Evolutionary conservation across 2,797 vertebrate genomes (phyloP).

Genomic region (Neostethus bicornis): DNA sequence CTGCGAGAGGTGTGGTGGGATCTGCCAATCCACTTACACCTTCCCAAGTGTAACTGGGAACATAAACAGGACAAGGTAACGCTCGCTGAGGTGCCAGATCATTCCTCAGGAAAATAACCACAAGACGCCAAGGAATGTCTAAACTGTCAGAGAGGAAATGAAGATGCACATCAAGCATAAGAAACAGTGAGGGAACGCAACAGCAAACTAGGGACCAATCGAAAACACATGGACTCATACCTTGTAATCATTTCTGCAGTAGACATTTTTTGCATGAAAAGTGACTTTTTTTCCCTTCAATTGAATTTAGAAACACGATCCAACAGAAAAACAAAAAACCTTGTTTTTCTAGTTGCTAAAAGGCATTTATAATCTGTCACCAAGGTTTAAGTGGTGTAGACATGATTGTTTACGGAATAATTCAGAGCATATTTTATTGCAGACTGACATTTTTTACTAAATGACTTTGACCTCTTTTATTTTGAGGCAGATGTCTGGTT

Average conservation of each 20-base stretch:
- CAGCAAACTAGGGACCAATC: slow-evolving; percentile 3
- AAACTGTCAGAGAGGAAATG: slow-evolving; percentile 4
- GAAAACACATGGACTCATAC: slow-evolving; percentile 18
- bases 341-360: not conserved
- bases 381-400: not conserved
- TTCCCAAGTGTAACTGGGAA: slow-evolving; percentile 40
- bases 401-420: not conserved
- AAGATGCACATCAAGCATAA: not conserved
- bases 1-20: slow-evolving; percentile 11
- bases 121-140: slow-evolving; percentile 22
- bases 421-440: not conserved
- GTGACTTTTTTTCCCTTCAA: not conserved
- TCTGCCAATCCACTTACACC: slow-evolving; percentile 27
- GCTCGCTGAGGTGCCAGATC: slow-evolving; percentile 53
- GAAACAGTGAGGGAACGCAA: not conserved
- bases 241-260: not conserved
- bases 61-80: slow-evolving; percentile 42
- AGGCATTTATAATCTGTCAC: not conserved
- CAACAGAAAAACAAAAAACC: not conserved
- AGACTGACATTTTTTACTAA: not conserved
- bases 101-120: slow-evolving; percentile 48
- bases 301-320: not conserved
- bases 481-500: not conserved
- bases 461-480: slow-evolving; percentile 9
- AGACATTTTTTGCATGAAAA: not conserved